Evolutionary conservation across 2,888 invertebrate genomes (phyloP), one percentile per base, ranked within the genome.

Genomic region (Heteromyza rotundicornis): DNA sequence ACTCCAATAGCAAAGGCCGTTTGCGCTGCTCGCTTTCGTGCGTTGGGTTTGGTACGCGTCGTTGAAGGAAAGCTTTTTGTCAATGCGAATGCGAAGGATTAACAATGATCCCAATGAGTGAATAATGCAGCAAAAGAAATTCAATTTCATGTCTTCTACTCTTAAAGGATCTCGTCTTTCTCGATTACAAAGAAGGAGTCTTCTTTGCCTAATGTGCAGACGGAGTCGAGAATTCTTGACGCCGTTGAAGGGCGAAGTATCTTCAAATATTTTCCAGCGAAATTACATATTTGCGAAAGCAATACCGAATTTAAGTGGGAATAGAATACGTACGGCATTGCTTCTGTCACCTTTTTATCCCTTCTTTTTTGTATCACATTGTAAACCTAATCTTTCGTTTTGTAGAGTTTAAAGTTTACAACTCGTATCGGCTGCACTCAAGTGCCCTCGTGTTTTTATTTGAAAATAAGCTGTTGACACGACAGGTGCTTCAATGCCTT

Each of bases 51-150:
- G 8, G 68, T 70, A 80, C 77, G 82, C 77, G 52, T 86, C 92
- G 92, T 84, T 92, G 80, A 88, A 89, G 74, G 92, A 92, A 89
- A 80, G 89, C 92, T 86, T 88, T n/a, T 88, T 68, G 87, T 93
- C 77, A 19, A 3, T 47, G 47, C 19, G 47, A 47, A 47, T 19
- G 47, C 47, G 20, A 17, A 47, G 71, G 69, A 73, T 75, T 73
- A 68, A 64, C 65, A 55, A 65, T 73, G 71, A 79, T 75, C 73
- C 72, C 70, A 66, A 61, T 65, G 68, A 78, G 74, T 74, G 74
- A 77, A 74, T 77, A 76, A 73, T 74, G 71, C 73, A 73, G 68
- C 70, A 68, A 10, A 55, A 76, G 73, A 78, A 79, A 79, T 79
- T 77, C 77, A 77, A 79, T 79, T 79, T 79, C 69, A 73, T 74